These are phyloP conservation scores for Epinephelus fuscoguttatus DNA, from an alignment of 2,113 vertebrate species.

Conservation along the genomic window DNA sequence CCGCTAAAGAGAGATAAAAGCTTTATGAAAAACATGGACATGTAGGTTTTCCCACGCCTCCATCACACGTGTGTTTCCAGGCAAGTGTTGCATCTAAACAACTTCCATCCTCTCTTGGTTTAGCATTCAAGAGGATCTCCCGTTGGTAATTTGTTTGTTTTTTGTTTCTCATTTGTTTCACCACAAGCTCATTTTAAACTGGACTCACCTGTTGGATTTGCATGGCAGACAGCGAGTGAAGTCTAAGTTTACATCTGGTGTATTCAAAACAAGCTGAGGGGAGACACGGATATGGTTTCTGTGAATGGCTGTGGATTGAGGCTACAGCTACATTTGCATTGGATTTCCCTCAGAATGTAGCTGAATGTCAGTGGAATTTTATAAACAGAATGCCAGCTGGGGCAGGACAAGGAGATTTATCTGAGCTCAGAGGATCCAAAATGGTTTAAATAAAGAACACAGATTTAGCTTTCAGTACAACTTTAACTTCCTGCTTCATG, in stretches of 20 bases:
- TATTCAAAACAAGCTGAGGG: slow-evolving; percentile 45
- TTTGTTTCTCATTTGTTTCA: slow-evolving; percentile 48
- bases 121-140: slow-evolving; percentile 49
- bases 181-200: slow-evolving; percentile 56
- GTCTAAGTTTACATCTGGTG: slow-evolving; percentile 48
- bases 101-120: slow-evolving; percentile 32
- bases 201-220: slow-evolving; percentile 68
- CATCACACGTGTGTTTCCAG: slow-evolving; percentile 9
- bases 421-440: not conserved
- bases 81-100: slow-evolving; percentile 51
- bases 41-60: slow-evolving; percentile 33
- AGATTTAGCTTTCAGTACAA: no score
- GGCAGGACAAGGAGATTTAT: not conserved
- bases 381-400: slow-evolving; percentile 5
- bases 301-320: slow-evolving; percentile 21
- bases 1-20: not conserved
- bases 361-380: slow-evolving; percentile 23
- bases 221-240: slow-evolving; percentile 45
- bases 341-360: slow-evolving; percentile 39
- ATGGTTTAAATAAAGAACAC: not conserved
- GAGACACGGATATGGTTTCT: slow-evolving; percentile 49
- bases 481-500: not conserved
- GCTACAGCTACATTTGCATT: slow-evolving; percentile 45
- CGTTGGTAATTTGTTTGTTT: slow-evolving; percentile 61
- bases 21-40: not conserved